A percentile compares a stretch with the other conserved stretches of the same genome.
Conservation (phyloP, 2,888 invertebrate species). For the Flexamia atlantica region DNA sequence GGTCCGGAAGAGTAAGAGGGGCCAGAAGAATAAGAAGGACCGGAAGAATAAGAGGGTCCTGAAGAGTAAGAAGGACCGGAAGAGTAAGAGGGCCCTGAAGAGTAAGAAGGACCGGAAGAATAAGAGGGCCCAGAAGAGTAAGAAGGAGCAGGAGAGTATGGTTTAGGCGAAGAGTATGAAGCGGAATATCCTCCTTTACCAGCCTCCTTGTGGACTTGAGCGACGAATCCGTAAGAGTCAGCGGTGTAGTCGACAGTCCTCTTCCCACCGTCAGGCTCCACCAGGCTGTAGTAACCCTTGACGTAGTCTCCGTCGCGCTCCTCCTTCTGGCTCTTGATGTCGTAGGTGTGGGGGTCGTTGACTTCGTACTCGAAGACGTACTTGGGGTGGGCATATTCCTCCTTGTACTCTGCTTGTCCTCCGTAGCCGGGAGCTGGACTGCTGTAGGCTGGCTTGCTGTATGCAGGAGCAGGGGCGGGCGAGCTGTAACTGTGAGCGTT, state of each 20-base stretch:
- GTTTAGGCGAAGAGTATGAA: slow-evolving; percentile 26
- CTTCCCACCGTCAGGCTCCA: slow-evolving; percentile 61
- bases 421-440: slow-evolving; percentile 66
- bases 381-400: slow-evolving; percentile 70
- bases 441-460: slow-evolving; percentile 26
- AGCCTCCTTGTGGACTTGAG: slow-evolving; percentile 69
- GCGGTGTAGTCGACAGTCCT: slow-evolving; percentile 69
- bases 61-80: no score
- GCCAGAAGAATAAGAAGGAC: no score
- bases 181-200: slow-evolving; percentile 62
- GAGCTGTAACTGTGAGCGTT: background rate
- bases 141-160: background rate
- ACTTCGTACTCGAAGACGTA: slow-evolving; percentile 70
- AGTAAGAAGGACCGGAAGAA: no score
- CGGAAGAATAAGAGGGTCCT: no score
- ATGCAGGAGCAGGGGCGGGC: slow-evolving; percentile 14
- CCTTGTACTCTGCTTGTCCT: slow-evolving; percentile 73
- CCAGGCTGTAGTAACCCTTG: slow-evolving; percentile 69
- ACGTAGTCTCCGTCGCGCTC: slow-evolving; percentile 69
- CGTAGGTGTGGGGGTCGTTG: slow-evolving; percentile 70
- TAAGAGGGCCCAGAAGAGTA: slow-evolving; percentile 8
- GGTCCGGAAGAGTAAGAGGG: background rate
- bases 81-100: no score
- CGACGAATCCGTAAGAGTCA: slow-evolving; percentile 71
- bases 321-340: slow-evolving; percentile 70